phyloP scores from a whole-genome alignment of 2,113 vertebrate species.

The Myotis davidii region DNA sequence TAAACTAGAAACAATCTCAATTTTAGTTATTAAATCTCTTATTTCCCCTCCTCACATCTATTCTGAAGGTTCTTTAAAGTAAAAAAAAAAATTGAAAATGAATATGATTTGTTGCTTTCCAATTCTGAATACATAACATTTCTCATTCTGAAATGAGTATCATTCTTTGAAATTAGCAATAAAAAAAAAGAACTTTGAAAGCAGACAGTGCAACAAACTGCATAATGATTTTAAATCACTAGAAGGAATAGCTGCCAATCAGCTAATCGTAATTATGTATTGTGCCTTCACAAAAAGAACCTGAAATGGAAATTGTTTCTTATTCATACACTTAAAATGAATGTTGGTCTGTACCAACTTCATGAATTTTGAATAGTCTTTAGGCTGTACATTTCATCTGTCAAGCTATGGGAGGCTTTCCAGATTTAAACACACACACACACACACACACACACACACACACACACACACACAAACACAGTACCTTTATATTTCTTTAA shows the following conservation, averaged over 20 bases:
- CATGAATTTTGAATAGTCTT: slow-evolving; percentile 76
- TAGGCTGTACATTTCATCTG: slow-evolving; percentile 50
- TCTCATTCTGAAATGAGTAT: slow-evolving; percentile 73
- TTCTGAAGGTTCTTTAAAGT: slow-evolving; percentile 67
- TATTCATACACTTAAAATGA: slow-evolving; percentile 77
- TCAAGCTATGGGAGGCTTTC: slow-evolving; percentile 16
- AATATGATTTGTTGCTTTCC: slow-evolving; percentile 68
- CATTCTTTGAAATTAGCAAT: slow-evolving; percentile 82
- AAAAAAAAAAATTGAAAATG: slow-evolving; percentile 73
- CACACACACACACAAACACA: too few relatives aligned
- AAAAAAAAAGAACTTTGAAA: slow-evolving; percentile 77
- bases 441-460: neutral
- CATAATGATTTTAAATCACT: slow-evolving; percentile 77
- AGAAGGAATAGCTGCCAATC: slow-evolving; percentile 81
- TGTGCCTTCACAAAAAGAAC: slow-evolving; percentile 77
- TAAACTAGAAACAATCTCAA: slow-evolving; percentile 36
- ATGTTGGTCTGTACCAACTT: slow-evolving; percentile 67
- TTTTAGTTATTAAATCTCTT: slow-evolving; percentile 49
- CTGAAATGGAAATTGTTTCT: slow-evolving; percentile 81
- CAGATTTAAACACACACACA: slow-evolving; percentile 34
- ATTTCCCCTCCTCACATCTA: slow-evolving; percentile 22
- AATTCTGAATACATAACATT: slow-evolving; percentile 67
- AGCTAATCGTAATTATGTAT: slow-evolving; percentile 82
- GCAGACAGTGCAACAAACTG: slow-evolving; percentile 76
- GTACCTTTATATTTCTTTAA: slow-evolving; percentile 55